Evolutionary conservation across 2,113 vertebrate species (phyloP).

Genomic region (Nycticryphes semicollaris): DNA sequence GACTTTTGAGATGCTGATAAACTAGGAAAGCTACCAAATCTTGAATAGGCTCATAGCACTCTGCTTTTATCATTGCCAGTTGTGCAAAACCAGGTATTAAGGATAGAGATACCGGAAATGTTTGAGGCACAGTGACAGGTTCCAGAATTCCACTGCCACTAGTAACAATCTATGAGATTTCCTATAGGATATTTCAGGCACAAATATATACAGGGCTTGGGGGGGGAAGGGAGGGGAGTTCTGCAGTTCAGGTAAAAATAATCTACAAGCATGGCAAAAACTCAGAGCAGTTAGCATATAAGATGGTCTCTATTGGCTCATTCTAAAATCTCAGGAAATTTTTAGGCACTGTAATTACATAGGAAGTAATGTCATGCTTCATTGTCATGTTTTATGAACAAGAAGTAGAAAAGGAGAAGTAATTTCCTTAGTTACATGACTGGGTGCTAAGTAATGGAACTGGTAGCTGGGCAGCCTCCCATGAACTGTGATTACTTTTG

Average conservation of each 20-base stretch:
- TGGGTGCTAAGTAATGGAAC: neutral
- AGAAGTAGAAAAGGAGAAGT: constrained; percentile 20
- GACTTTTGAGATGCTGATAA: neutral
- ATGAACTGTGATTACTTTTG: neutral
- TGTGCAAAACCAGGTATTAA: neutral
- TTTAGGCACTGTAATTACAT: neutral
- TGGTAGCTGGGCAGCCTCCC: neutral
- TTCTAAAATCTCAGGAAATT: neutral
- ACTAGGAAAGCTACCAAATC: neutral
- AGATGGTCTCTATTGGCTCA: neutral
- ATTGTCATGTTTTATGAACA: constrained; percentile 31
- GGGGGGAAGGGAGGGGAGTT: neutral
- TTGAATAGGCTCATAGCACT: neutral
- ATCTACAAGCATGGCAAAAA: neutral
- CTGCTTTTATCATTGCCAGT: neutral
- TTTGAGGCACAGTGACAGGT: neutral
- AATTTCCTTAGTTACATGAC: constrained; percentile 27
- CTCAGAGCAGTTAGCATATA: neutral
- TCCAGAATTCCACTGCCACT: neutral
- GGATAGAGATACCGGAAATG: neutral
- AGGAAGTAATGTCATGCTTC: constrained; percentile 8
- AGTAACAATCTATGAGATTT: neutral
- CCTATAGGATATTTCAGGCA: neutral
- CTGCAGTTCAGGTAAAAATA: neutral
- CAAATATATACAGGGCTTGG: neutral